Conservation (phyloP, 2,797 vertebrate species). For the Lepidocolaptes lacrymiger region DNA sequence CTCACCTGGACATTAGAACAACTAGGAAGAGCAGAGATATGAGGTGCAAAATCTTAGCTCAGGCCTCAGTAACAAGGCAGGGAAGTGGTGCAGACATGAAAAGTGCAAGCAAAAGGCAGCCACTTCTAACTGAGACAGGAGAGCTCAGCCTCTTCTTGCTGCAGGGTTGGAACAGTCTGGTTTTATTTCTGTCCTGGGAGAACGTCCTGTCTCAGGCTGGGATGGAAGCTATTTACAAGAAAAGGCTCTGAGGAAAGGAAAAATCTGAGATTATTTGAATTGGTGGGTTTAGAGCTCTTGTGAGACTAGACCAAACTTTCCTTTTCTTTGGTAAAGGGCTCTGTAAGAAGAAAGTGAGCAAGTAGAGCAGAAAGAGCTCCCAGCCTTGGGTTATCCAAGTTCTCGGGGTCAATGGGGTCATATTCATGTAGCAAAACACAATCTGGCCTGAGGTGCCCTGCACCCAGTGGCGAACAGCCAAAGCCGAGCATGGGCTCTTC, state of each 20-base stretch:
- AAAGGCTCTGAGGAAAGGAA: background rate
- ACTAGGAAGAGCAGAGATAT: background rate
- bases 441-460: background rate
- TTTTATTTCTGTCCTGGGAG: background rate
- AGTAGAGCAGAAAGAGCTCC: background rate
- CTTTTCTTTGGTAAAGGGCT: background rate
- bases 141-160: background rate
- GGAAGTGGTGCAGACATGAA: background rate
- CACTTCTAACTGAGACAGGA: background rate
- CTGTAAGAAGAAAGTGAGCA: background rate
- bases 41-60: background rate
- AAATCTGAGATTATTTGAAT: background rate
- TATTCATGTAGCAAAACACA: background rate
- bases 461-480: background rate
- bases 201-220: background rate
- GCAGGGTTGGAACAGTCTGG: background rate
- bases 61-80: background rate
- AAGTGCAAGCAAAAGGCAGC: accelerated
- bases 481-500: background rate
- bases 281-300: background rate
- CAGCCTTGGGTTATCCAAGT: background rate
- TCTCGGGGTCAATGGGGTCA: background rate
- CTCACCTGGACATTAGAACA: background rate
- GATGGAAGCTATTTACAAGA: background rate
- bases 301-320: background rate